These are phyloP conservation scores for Pseudorhombus dupliciocellatus DNA, from an alignment of 2,113 vertebrate species.

Conservation along the genomic window DNA sequence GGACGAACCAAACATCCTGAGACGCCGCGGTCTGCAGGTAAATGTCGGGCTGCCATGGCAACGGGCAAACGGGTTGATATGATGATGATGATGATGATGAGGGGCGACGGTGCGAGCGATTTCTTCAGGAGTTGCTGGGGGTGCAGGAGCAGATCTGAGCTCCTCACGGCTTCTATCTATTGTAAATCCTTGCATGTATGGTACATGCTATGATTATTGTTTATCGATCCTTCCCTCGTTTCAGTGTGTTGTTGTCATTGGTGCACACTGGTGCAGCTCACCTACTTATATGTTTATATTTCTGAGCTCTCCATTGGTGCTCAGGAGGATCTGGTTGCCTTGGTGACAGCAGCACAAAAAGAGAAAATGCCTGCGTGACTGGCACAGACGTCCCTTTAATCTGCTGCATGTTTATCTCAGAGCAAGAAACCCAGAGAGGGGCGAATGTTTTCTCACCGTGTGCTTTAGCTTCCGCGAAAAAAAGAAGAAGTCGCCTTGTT, in stretches of 20 bases:
- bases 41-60: background rate
- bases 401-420: slow-evolving; percentile 40
- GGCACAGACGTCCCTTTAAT: slow-evolving; percentile 47
- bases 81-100: background rate
- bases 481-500: slow-evolving; percentile 29
- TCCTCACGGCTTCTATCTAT: background rate
- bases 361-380: slow-evolving; percentile 21
- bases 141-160: background rate
- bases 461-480: slow-evolving; percentile 6
- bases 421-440: slow-evolving; percentile 5
- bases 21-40: slow-evolving; percentile 82
- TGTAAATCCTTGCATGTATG: background rate
- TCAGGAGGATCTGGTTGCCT: slow-evolving; percentile 58
- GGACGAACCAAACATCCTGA: slow-evolving; percentile 81
- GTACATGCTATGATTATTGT: background rate
- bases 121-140: background rate
- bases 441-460: slow-evolving; percentile 13
- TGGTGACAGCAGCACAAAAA: slow-evolving; percentile 57
- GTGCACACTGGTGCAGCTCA: background rate
- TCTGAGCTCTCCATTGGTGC: slow-evolving; percentile 27
- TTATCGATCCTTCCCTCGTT: background rate
- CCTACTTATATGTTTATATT: slow-evolving; percentile 31
- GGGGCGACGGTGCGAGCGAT: background rate
- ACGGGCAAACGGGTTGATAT: slow-evolving; percentile 1
- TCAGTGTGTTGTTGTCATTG: background rate